These are phyloP conservation scores for Lipotes vexillifer DNA, from an alignment of 2,113 vertebrate genomes.

Conservation along the genomic window DNA sequence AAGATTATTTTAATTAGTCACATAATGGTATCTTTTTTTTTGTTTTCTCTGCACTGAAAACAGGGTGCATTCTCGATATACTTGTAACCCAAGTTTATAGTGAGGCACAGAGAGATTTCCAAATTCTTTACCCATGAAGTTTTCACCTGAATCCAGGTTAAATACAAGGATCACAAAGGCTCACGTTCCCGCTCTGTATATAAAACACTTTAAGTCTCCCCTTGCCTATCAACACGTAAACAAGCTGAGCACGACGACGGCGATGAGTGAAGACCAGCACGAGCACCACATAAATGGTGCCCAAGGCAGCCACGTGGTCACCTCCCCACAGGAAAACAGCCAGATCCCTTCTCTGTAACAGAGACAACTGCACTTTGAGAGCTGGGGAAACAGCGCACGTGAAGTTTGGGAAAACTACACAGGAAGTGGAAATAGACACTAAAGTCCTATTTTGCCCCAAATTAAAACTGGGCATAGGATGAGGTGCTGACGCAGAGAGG, in stretches of 20 bases:
- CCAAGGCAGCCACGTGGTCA: background rate
- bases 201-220: background rate
- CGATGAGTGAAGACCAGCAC: background rate
- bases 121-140: background rate
- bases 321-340: background rate
- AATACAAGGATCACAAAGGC: background rate
- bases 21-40: background rate
- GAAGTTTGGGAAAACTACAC: background rate
- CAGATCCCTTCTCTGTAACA: background rate
- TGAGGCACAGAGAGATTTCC: background rate
- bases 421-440: background rate
- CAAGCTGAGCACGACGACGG: background rate
- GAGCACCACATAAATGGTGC: background rate
- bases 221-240: background rate
- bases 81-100: background rate
- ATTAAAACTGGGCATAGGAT: background rate
- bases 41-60: background rate
- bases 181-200: background rate
- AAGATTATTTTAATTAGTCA: background rate
- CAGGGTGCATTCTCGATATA: background rate
- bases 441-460: background rate
- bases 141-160: background rate
- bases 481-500: background rate
- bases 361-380: accelerated
- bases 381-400: background rate